Evolutionary conservation across 1,140 invertebrate species (phyloP).

Genomic region (Adelges cooleyi): DNA sequence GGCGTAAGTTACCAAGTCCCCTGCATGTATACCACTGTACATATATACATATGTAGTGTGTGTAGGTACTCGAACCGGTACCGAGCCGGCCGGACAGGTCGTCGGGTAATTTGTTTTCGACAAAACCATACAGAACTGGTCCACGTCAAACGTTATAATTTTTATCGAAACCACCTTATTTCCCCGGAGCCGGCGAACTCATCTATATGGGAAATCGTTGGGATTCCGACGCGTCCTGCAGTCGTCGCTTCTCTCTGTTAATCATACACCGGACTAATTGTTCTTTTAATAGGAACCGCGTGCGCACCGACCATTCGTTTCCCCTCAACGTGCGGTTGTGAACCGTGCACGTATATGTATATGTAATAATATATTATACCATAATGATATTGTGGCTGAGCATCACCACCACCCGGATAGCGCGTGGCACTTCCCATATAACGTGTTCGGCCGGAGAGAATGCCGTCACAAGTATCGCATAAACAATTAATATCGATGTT

Average conservation of each 20-base stretch:
- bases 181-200: neutral
- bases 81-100: constrained; percentile 3
- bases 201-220: constrained; percentile 2
- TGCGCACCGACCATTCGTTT: neutral
- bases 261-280: constrained; percentile 1
- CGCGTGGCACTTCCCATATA: too few relatives aligned
- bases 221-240: constrained; percentile 12
- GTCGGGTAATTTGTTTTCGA: constrained; percentile 23
- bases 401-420: too few relatives aligned
- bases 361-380: too few relatives aligned
- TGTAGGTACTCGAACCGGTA: constrained; percentile 15
- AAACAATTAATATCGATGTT: too few relatives aligned
- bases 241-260: neutral
- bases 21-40: too few relatives aligned
- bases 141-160: constrained; percentile 26
- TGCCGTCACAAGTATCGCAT: too few relatives aligned
- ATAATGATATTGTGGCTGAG: too few relatives aligned
- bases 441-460: too few relatives aligned
- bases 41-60: too few relatives aligned
- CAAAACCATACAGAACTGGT: constrained; percentile 13
- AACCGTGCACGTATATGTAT: too few relatives aligned
- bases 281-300: neutral
- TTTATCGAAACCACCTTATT: constrained; percentile 23
- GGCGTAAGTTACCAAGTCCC: neutral
- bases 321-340: too few relatives aligned